phyloP scores from a whole-genome alignment of 2,113 vertebrate genomes.

The Zosterops lateralis region DNA sequence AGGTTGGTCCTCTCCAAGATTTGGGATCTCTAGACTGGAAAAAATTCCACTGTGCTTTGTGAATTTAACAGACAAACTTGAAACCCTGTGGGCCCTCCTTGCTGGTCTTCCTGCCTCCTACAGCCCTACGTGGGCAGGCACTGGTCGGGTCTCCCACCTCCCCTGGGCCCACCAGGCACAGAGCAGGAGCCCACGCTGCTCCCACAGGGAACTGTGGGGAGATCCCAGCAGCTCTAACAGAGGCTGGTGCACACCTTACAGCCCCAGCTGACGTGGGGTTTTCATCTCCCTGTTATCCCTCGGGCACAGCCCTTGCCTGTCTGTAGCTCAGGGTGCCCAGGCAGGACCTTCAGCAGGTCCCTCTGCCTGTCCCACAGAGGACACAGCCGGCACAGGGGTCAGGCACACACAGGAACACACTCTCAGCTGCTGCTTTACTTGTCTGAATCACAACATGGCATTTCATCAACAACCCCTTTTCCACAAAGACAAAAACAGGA shows the following conservation, averaged over 20 bases:
- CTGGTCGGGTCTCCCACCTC: not conserved
- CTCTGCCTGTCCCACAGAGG: accelerated
- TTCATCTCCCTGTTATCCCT: not conserved
- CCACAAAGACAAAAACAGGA: not conserved
- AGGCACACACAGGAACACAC: not conserved
- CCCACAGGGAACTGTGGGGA: not conserved
- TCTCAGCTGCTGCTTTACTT: not conserved
- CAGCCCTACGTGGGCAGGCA: not conserved
- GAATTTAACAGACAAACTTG: accelerated
- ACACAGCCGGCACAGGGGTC: not conserved
- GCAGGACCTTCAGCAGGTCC: not conserved
- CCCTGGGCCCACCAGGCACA: accelerated
- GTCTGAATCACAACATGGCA: not conserved
- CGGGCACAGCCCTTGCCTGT: not conserved
- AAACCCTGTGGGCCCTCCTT: not conserved
- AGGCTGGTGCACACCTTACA: not conserved
- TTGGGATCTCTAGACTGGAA: not conserved
- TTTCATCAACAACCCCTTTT: not conserved
- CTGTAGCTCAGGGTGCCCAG: not conserved
- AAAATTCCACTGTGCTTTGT: not conserved
- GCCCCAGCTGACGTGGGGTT: not conserved
- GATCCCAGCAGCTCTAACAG: not conserved
- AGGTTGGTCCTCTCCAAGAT: not conserved
- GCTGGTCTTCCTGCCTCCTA: not conserved
- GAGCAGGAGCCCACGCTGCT: not conserved